These are phyloP conservation scores for Eubasilissa splendida DNA, from an alignment of 2,888 invertebrate genomes.

Conservation along the genomic window DNA sequence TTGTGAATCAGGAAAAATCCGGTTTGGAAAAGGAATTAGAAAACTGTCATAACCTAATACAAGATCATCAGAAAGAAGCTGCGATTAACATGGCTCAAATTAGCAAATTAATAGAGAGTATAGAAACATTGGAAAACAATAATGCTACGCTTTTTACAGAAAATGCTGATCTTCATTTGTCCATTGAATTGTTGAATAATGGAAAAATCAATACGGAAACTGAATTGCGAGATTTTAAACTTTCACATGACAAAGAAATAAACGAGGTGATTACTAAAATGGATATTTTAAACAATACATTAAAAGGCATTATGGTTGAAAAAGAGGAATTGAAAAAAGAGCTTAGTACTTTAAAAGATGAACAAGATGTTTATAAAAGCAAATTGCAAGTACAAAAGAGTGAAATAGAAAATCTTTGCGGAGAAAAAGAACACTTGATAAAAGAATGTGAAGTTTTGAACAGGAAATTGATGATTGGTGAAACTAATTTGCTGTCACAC, in stretches of 20 bases:
- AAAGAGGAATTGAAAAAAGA: not conserved
- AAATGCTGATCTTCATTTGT: not conserved
- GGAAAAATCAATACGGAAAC: not conserved
- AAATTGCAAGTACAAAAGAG: not conserved
- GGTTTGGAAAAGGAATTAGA: conserved; percentile 4
- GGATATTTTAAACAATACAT: conserved; percentile 7
- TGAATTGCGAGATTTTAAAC: not conserved
- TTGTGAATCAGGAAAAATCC: not conserved
- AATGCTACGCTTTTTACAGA: not conserved
- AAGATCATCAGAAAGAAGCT: conserved; percentile 6
- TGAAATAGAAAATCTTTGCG: conserved; percentile 16
- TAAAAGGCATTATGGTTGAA: conserved; percentile 8
- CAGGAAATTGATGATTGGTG: conserved; percentile 6
- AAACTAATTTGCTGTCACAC: not conserved
- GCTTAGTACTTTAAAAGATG: conserved; percentile 36
- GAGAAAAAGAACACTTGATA: not conserved
- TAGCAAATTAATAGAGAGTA: conserved; percentile 5
- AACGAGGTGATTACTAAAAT: not conserved
- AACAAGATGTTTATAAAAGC: conserved; percentile 5
- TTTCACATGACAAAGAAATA: not conserved
- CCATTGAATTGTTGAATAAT: conserved; percentile 7
- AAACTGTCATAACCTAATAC: not conserved
- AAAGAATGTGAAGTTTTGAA: conserved; percentile 6
- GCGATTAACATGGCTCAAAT: not conserved
- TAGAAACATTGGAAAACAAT: conserved; percentile 18